phyloP scores from a whole-genome alignment of 2,797 vertebrate species.

The Centropyge bicolor region DNA sequence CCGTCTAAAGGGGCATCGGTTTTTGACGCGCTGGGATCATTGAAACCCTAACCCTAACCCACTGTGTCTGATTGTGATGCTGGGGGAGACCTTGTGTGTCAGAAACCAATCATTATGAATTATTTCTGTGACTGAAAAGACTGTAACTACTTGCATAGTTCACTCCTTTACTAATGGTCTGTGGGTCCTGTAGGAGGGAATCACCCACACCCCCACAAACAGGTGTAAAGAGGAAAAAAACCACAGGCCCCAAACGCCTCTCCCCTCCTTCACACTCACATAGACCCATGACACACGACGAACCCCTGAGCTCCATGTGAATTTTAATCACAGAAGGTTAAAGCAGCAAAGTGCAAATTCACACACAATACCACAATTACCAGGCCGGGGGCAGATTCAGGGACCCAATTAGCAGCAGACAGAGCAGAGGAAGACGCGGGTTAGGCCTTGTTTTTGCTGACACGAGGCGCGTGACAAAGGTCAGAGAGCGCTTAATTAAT shows the following conservation, averaged over 20 bases:
- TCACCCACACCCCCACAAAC: background rate
- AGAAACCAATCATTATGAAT: too few species aligned
- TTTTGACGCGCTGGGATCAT: too few species aligned
- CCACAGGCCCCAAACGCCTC: background rate
- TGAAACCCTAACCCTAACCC: too few species aligned
- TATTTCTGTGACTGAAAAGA: slow-evolving; percentile 16
- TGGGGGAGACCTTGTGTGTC: too few species aligned
- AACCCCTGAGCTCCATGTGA: slow-evolving; percentile 35
- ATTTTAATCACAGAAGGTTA: slow-evolving; percentile 58
- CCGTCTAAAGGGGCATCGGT: too few species aligned
- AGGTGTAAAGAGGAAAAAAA: background rate
- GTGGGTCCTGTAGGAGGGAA: background rate
- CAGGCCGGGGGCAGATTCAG: slow-evolving; percentile 31
- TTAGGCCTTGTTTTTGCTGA: slow-evolving; percentile 25
- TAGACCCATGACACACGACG: background rate
- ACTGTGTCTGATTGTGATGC: too few species aligned
- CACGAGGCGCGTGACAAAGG: slow-evolving; percentile 41
- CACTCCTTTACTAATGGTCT: slow-evolving; percentile 13
- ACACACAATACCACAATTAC: slow-evolving; percentile 67
- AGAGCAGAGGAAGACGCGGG: slow-evolving; percentile 5
- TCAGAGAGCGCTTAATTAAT: slow-evolving; percentile 57
- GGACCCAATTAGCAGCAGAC: slow-evolving; percentile 62
- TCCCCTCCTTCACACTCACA: background rate
- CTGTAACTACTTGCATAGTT: slow-evolving; percentile 15
- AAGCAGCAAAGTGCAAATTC: slow-evolving; percentile 67